Evolutionary conservation across 2,113 vertebrate genomes (phyloP).

Genomic region (Pygathrix nemaeus): DNA sequence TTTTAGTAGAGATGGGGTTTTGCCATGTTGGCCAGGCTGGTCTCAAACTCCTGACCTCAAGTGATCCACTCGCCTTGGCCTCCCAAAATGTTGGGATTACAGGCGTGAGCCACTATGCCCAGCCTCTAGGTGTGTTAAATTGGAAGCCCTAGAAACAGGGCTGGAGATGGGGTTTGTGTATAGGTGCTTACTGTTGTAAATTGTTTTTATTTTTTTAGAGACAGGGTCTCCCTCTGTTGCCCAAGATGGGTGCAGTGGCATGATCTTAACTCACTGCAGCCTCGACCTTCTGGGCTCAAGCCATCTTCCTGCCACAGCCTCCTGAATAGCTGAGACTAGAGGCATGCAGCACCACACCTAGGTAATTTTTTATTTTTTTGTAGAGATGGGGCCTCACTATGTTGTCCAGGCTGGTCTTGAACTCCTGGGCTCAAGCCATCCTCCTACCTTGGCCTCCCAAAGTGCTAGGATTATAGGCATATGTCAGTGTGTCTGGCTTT

Average conservation of each 20-base stretch:
- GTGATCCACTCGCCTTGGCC: neutral
- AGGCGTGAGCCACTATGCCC: neutral
- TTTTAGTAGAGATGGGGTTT: neutral
- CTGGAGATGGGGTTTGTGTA: neutral
- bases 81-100: neutral
- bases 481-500: neutral
- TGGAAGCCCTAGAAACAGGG: neutral
- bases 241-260: no score
- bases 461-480: neutral
- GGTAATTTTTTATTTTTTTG: neutral
- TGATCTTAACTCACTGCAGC: neutral
- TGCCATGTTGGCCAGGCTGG: neutral
- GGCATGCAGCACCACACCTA: neutral
- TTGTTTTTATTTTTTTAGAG: no score
- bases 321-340: neutral
- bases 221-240: no score
- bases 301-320: neutral
- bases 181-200: neutral
- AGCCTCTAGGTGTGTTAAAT: neutral
- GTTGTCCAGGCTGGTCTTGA: neutral
- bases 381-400: neutral
- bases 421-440: neutral
- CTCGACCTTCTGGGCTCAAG: no score
- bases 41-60: neutral
- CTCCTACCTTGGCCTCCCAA: neutral